Conservation (phyloP, 2,113 vertebrate species). For the Dicrurus megarhynchus region DNA sequence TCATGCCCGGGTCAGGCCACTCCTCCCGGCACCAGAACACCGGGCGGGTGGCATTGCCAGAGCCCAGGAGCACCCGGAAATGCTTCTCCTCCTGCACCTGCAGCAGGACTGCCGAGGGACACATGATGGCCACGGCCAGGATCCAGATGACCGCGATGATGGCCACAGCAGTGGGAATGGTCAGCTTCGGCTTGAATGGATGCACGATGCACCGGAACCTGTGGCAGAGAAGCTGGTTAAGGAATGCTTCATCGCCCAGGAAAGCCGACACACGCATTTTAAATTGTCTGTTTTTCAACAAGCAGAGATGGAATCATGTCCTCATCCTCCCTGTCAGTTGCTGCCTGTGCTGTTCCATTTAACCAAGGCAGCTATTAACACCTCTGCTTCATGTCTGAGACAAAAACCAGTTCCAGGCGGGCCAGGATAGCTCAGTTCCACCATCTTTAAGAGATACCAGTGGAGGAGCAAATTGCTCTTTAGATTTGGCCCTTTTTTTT, state of each 20-base stretch:
- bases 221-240: not conserved
- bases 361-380: not conserved
- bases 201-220: conserved; percentile 89
- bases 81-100: conserved; percentile 83
- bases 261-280: fast-evolving
- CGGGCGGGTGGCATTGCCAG: conserved; percentile 74
- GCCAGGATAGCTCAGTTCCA: not conserved
- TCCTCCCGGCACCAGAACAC: conserved; percentile 91
- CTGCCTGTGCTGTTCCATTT: not conserved
- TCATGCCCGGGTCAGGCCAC: conserved; percentile 88
- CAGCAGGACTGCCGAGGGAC: conserved; percentile 89
- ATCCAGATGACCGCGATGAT: conserved; percentile 85
- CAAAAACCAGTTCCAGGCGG: not conserved
- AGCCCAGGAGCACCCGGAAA: conserved; percentile 77
- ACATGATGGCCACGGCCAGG: conserved; percentile 87
- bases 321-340: not conserved
- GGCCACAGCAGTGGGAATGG: conserved; percentile 72
- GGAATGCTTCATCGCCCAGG: not conserved
- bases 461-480: not conserved
- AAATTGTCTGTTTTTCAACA: not conserved
- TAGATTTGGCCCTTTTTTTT: not conserved
- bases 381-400: not conserved
- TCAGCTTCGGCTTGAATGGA: conserved; percentile 90
- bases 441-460: not conserved
- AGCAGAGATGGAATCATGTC: not conserved